These are phyloP conservation scores for Sebastolobus altivelis DNA, from an alignment of 2,797 vertebrate genomes.

Conservation along the genomic window DNA sequence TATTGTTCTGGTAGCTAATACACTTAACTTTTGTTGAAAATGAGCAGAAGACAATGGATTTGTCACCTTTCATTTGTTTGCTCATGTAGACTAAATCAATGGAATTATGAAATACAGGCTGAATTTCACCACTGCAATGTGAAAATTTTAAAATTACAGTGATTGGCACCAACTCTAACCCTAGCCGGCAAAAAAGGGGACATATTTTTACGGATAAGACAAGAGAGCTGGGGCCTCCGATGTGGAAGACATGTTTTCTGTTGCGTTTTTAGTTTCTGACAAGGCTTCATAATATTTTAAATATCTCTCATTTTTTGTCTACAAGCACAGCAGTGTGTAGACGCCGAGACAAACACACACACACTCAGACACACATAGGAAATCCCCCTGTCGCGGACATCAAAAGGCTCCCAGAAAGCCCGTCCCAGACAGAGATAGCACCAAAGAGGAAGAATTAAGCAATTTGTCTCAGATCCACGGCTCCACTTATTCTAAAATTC, in stretches of 20 bases:
- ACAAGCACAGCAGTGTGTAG: not conserved
- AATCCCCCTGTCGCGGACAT: conserved; percentile 67
- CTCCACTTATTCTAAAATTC: conserved; percentile 71
- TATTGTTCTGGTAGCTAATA: too few species aligned
- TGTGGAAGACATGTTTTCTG: not conserved
- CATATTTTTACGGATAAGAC: not conserved
- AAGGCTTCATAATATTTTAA: not conserved
- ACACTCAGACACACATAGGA: conserved; percentile 50
- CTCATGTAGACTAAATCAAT: not conserved
- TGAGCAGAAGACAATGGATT: not conserved
- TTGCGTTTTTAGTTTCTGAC: conserved; percentile 5
- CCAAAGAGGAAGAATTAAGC: conserved; percentile 75
- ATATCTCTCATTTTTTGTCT: not conserved
- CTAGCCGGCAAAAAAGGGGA: not conserved
- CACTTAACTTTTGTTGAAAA: not conserved
- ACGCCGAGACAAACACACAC: conserved; percentile 45
- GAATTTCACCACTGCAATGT: not conserved
- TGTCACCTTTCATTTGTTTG: not conserved
- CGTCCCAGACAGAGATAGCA: conserved; percentile 65
- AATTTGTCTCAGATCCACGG: conserved; percentile 79
- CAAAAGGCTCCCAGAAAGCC: conserved; percentile 61
- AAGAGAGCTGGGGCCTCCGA: not conserved
- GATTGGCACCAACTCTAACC: too few species aligned
- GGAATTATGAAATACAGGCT: not conserved
- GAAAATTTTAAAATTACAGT: not conserved